Evolutionary conservation across 2,888 invertebrate genomes (phyloP).

Genomic region (Zootermopsis nevadensis): DNA sequence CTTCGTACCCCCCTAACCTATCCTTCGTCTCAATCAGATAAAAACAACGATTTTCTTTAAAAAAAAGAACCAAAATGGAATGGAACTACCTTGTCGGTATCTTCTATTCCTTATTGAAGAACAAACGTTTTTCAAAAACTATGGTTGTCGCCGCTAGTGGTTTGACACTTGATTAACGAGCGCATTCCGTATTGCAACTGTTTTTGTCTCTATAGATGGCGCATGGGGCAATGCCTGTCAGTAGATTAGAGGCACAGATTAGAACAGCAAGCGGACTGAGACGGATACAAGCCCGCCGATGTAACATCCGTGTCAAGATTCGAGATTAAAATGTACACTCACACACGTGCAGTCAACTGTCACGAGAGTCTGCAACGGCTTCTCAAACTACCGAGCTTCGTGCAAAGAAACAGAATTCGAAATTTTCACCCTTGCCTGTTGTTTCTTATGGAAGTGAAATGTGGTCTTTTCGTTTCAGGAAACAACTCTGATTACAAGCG

Average conservation of each 20-base stretch:
- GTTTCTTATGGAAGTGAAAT: too few relatives aligned
- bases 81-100: constrained; percentile 33
- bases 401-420: too few relatives aligned
- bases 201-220: constrained; percentile 35
- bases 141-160: constrained; percentile 24
- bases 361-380: too few relatives aligned
- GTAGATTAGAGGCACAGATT: constrained; percentile 37
- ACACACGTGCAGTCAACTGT: too few relatives aligned
- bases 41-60: constrained; percentile 5
- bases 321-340: constrained; percentile 23
- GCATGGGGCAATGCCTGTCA: constrained; percentile 7
- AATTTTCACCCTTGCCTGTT: too few relatives aligned
- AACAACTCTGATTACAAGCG: too few relatives aligned
- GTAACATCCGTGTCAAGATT: constrained; percentile 37
- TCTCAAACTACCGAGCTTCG: too few relatives aligned
- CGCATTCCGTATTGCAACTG: constrained; percentile 38
- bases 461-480: too few relatives aligned
- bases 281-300: constrained; percentile 34
- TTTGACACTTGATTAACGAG: constrained; percentile 41
- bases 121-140: constrained; percentile 35
- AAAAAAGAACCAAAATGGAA: constrained; percentile 23
- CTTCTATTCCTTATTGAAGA: constrained; percentile 30
- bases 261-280: constrained; percentile 11
- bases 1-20: not conserved
- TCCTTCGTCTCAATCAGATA: constrained; percentile 36